phyloP scores from a whole-genome alignment of 2,888 invertebrate species.

The Hirtodrosophila cameraria region DNA sequence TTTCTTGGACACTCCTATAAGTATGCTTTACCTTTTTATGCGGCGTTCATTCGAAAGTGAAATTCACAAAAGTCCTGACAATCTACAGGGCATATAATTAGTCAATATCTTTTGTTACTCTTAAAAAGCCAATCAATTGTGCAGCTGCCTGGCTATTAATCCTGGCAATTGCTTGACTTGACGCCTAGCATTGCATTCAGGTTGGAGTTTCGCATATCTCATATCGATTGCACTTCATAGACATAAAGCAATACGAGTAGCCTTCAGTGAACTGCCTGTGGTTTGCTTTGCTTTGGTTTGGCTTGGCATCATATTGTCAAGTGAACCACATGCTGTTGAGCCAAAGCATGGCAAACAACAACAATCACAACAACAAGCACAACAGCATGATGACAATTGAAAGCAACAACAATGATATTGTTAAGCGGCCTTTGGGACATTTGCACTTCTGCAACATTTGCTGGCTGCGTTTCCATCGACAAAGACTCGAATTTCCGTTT shows the following conservation, averaged over 20 bases:
- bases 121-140: neutral
- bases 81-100: no score
- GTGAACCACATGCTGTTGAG: conserved; percentile 8
- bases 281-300: no score
- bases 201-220: conserved; percentile 2
- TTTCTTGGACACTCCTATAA: no score
- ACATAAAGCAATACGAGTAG: neutral
- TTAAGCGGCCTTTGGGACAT: conserved; percentile 10
- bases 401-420: conserved; percentile 25
- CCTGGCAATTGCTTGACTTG: neutral
- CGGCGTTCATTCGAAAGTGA: no score
- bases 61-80: no score
- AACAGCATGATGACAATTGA: neutral
- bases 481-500: neutral
- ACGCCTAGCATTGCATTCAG: neutral
- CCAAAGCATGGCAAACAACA: neutral
- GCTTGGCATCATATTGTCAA: conserved; percentile 11
- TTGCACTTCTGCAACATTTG: conserved; percentile 12
- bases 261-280: conserved; percentile 2
- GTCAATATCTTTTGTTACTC: no score
- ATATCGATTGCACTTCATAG: conserved; percentile 3
- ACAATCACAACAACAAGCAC: conserved; percentile 14
- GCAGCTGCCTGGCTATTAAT: neutral
- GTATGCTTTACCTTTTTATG: no score
- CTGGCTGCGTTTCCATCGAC: neutral